Evolutionary conservation across 2,888 invertebrate genomes (phyloP).

Genomic region (Drosophila leonis): DNA sequence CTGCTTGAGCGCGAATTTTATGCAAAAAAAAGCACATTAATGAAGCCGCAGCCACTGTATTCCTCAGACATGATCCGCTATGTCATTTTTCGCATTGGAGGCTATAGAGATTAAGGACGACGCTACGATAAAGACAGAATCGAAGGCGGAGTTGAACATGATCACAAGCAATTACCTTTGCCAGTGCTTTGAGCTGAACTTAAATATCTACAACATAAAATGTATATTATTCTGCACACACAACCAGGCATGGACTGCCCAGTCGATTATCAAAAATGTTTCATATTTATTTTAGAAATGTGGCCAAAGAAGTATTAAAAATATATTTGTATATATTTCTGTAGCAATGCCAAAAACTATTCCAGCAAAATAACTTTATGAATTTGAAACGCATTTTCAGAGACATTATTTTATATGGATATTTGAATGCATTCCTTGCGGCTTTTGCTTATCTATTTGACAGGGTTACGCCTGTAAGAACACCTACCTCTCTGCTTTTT

Average conservation of each 20-base stretch:
- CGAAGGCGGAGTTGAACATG: no score
- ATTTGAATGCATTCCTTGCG: slow-evolving; percentile 31
- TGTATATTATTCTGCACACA: background rate
- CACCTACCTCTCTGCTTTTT: slow-evolving; percentile 8
- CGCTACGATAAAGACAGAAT: no score
- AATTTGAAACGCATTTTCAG: slow-evolving; percentile 19
- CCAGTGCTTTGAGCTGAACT: no score
- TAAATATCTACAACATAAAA: background rate
- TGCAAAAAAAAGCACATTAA: no score
- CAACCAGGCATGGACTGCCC: background rate
- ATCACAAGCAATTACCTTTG: no score
- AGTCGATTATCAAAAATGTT: background rate
- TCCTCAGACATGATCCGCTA: no score
- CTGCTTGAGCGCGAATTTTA: no score
- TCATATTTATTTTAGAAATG: background rate
- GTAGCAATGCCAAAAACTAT: background rate
- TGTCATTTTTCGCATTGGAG: no score
- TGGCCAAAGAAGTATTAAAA: background rate
- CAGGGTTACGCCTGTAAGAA: slow-evolving; percentile 23
- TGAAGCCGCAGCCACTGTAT: no score
- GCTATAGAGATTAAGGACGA: no score
- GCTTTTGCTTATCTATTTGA: slow-evolving; percentile 37
- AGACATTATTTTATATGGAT: slow-evolving; percentile 35
- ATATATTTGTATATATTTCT: background rate
- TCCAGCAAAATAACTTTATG: background rate